Evolutionary conservation across 2,888 invertebrate species (phyloP).

Genomic region (Tiphia femorata): DNA sequence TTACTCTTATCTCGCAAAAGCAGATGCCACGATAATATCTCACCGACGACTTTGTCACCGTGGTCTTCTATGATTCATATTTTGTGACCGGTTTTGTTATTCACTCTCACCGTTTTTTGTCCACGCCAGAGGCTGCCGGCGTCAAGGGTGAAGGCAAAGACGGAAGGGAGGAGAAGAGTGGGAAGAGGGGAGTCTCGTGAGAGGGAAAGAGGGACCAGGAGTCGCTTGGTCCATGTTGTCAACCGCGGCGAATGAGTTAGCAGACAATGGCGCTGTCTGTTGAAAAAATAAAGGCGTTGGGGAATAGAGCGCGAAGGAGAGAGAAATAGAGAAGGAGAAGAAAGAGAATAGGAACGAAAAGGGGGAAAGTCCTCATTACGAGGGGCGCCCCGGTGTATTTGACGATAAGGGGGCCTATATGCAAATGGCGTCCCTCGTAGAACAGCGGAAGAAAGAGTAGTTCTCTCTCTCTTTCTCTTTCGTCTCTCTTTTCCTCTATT

Average conservation of each 20-base stretch:
- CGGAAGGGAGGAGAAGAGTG: slow-evolving; percentile 12
- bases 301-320: slow-evolving; percentile 27
- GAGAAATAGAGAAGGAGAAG: slow-evolving; percentile 30
- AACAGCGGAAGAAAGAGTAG: slow-evolving; percentile 57
- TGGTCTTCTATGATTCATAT: slow-evolving; percentile 47
- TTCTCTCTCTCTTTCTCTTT: slow-evolving; percentile 44
- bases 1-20: slow-evolving; percentile 31
- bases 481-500: slow-evolving; percentile 12
- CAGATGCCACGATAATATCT: slow-evolving; percentile 42
- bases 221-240: slow-evolving; percentile 45
- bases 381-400: slow-evolving; percentile 63
- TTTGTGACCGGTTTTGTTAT: slow-evolving; percentile 45
- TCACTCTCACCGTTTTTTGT: slow-evolving; percentile 30
- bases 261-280: slow-evolving; percentile 57
- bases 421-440: slow-evolving; percentile 61
- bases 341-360: slow-evolving; percentile 21
- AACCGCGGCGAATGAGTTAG: slow-evolving; percentile 58
- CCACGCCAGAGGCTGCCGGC: slow-evolving; percentile 13
- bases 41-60: slow-evolving; percentile 30
- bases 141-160: slow-evolving; percentile 3
- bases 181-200: slow-evolving; percentile 38
- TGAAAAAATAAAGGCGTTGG: slow-evolving; percentile 51
- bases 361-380: slow-evolving; percentile 62
- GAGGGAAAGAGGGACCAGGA: slow-evolving; percentile 40
- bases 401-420: slow-evolving; percentile 66